Conservation (phyloP, 2,797 vertebrate genomes). For the Coluber constrictor region DNA sequence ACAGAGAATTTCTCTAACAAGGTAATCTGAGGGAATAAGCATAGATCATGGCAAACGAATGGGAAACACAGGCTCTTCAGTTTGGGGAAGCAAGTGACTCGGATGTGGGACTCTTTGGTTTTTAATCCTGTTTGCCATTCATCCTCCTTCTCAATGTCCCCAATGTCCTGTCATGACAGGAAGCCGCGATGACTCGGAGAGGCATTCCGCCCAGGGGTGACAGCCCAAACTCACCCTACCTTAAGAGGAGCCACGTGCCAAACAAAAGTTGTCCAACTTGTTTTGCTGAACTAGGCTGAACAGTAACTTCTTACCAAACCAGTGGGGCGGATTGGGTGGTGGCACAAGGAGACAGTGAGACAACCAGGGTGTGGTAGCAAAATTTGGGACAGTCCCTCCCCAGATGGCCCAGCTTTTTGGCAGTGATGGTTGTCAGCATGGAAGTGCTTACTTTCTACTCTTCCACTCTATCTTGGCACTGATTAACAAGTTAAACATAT, state of each 20-base stretch:
- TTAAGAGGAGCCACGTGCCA: conserved; percentile 17
- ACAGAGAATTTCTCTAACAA: not conserved
- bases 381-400: conserved; percentile 40
- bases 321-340: conserved; percentile 22
- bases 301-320: conserved; percentile 26
- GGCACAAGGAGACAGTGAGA: conserved; percentile 19
- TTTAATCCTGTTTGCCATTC: not conserved
- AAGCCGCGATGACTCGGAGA: conserved; percentile 27
- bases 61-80: not conserved
- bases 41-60: not conserved
- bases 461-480: not conserved
- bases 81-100: not conserved
- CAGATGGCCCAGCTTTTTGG: conserved; percentile 38
- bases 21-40: not conserved
- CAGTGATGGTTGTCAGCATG: conserved; percentile 20
- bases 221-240: conserved; percentile 17
- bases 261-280: conserved; percentile 9
- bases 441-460: conserved; percentile 20
- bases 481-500: not conserved
- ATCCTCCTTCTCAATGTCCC: conserved; percentile 7
- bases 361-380: conserved; percentile 22
- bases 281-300: conserved; percentile 14
- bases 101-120: not conserved
- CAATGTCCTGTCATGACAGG: conserved; percentile 13
- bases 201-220: conserved; percentile 27